Percentiles rank a stretch among this genome's conserved stretches.
phyloP scores from a whole-genome alignment of 2,888 invertebrate genomes.

The Zootermopsis nevadensis region DNA sequence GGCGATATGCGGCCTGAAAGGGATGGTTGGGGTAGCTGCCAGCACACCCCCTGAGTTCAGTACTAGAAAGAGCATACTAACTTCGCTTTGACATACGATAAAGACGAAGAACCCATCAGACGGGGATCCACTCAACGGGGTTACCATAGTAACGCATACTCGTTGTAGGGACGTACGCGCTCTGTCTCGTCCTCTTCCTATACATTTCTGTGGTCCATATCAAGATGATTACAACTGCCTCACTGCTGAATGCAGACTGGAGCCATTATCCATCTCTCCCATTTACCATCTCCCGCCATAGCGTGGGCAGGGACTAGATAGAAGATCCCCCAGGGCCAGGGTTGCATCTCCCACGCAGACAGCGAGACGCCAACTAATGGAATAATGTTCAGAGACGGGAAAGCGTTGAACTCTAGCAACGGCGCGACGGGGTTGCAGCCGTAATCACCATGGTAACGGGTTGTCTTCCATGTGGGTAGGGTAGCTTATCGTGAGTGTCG shows the following conservation, averaged over 20 bases:
- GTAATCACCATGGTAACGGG: no score
- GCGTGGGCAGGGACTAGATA: not conserved
- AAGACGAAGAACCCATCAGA: slow-evolving; percentile 10
- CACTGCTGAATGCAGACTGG: not conserved
- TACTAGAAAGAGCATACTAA: not conserved
- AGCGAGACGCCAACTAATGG: not conserved
- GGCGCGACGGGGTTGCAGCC: no score
- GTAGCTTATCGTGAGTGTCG: no score
- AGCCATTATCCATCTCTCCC: not conserved
- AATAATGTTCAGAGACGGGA: not conserved
- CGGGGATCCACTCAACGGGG: not conserved
- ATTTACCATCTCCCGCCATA: not conserved
- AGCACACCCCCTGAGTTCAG: no score
- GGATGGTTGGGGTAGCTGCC: no score
- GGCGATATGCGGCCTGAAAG: not conserved
- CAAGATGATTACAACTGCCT: not conserved
- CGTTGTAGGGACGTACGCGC: not conserved
- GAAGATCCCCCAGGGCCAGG: not conserved
- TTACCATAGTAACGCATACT: not conserved
- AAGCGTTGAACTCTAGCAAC: not conserved
- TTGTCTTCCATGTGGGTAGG: no score
- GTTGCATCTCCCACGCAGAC: not conserved
- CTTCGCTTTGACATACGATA: not conserved
- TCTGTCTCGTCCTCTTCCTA: not conserved
- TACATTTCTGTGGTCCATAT: not conserved